Percentiles rank a stretch among this genome's conserved stretches.
These are phyloP conservation scores for Holothuria leucospilota DNA, from an alignment of 53 echinoderm and acorn worm species.

Conservation along the genomic window DNA sequence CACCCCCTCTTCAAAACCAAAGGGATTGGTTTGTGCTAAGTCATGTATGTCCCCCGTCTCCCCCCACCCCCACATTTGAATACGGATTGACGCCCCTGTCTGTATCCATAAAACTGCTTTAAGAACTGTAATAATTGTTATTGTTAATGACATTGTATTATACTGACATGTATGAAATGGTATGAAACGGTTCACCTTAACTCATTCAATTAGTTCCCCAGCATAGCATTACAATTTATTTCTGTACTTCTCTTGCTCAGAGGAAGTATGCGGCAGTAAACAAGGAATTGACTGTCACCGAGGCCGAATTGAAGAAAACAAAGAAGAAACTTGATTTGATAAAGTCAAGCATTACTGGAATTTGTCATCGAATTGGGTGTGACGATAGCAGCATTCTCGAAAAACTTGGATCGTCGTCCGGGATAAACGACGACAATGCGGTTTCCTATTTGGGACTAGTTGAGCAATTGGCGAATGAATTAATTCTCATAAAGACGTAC, in stretches of 20 bases:
- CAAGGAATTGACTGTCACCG: slow-evolving; percentile 51
- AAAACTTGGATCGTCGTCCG: slow-evolving; percentile 72
- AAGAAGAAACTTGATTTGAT: slow-evolving; percentile 77
- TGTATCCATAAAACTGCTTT: too few relatives aligned
- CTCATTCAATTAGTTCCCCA: too few relatives aligned
- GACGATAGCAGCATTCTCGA: slow-evolving; percentile 77
- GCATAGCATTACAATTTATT: neutral
- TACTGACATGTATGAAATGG: too few relatives aligned
- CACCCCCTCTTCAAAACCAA: too few relatives aligned
- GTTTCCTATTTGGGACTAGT: slow-evolving; percentile 86
- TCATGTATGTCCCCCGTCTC: too few relatives aligned
- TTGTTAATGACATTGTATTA: too few relatives aligned
- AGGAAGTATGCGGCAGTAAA: slow-evolving; percentile 47
- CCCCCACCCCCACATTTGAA: too few relatives aligned
- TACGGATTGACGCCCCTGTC: too few relatives aligned
- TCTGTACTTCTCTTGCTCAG: slow-evolving; percentile 39
- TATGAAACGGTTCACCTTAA: too few relatives aligned
- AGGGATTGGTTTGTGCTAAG: too few relatives aligned
- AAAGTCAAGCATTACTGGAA: slow-evolving; percentile 70
- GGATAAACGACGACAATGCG: slow-evolving; percentile 75
- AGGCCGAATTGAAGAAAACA: slow-evolving; percentile 64
- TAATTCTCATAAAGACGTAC: slow-evolving; percentile 83
- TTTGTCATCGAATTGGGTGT: slow-evolving; percentile 78
- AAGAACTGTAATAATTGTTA: too few relatives aligned
- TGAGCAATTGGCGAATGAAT: slow-evolving; percentile 83